A percentile compares a stretch with the other conserved stretches of the same genome.
phyloP scores from a whole-genome alignment of 1,140 invertebrate genomes.

The Drosophila quadrilineata region DNA sequence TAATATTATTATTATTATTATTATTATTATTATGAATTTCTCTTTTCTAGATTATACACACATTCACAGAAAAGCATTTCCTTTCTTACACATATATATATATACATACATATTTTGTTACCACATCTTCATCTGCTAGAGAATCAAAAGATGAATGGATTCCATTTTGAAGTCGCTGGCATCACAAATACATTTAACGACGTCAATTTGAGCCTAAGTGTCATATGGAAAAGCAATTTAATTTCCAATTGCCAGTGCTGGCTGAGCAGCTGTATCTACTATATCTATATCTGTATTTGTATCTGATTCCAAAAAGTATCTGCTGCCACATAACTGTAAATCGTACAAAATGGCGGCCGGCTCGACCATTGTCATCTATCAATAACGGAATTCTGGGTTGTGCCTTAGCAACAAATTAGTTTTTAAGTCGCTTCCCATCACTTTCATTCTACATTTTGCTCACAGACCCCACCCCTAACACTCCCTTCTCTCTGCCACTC shows the following conservation, averaged over 20 bases:
- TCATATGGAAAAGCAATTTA: constrained; percentile 58
- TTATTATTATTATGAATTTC: constrained; percentile 20
- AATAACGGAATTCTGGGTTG: constrained; percentile 69
- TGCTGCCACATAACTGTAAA: no score
- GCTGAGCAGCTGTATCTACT: no score
- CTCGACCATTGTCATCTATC: constrained; percentile 54
- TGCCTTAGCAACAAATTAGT: constrained; percentile 65
- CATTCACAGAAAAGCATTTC: no score
- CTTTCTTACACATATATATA: no score
- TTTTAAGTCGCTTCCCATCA: constrained; percentile 58
- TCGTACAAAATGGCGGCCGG: constrained; percentile 33
- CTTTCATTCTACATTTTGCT: constrained; percentile 9
- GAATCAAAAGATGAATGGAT: constrained; percentile 35
- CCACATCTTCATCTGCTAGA: constrained; percentile 3
- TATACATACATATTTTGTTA: no score
- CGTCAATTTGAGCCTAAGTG: constrained; percentile 48
- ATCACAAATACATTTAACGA: constrained; percentile 42
- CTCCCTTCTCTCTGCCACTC: neutral
- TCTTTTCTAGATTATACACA: no score
- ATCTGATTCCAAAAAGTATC: no score
- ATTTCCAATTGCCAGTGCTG: constrained; percentile 47
- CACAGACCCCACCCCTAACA: neutral
- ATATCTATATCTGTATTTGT: no score
- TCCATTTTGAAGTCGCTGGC: constrained; percentile 31
- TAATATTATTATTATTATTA: neutral